Conservation (phyloP, 2,797 vertebrate genomes). For the Sphaeramia orbicularis region DNA sequence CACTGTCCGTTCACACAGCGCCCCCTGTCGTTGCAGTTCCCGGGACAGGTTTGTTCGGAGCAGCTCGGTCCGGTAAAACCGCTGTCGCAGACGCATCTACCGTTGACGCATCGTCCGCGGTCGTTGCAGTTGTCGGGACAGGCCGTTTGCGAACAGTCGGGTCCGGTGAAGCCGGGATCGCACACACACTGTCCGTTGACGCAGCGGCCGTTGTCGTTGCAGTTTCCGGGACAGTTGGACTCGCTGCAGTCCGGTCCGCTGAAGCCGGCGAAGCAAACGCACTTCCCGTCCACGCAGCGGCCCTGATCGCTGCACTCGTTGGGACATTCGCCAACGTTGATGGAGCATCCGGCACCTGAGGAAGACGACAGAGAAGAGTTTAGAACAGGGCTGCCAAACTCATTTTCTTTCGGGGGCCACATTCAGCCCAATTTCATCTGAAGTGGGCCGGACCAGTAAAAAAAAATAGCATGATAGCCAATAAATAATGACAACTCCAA, state of each 20-base stretch:
- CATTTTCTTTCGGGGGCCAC: no score
- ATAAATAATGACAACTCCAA: no score
- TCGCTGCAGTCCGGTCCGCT: constrained; percentile 78
- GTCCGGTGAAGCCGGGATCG: constrained; percentile 79
- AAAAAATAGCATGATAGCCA: no score
- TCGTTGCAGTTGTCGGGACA: constrained; percentile 81
- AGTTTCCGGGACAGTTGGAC: constrained; percentile 77
- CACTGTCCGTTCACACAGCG: constrained; percentile 81
- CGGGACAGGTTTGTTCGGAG: no score
- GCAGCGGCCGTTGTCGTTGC: constrained; percentile 82
- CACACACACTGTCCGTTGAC: constrained; percentile 83
- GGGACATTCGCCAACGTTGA: constrained; percentile 71
- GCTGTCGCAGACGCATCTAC: constrained; percentile 72
- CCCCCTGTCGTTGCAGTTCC: constrained; percentile 79
- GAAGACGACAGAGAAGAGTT: constrained; percentile 9
- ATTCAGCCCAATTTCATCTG: no score
- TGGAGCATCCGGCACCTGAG: constrained; percentile 83
- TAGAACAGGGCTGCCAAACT: no score
- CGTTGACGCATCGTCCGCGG: constrained; percentile 72
- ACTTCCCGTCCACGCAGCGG: constrained; percentile 81
- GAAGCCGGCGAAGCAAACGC: constrained; percentile 81
- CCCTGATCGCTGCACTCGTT: constrained; percentile 87
- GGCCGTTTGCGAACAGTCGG: constrained; percentile 72
- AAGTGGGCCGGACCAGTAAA: constrained; percentile 71
- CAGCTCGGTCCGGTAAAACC: constrained; percentile 74